Base-by-base conservation (phyloP, 2,113 vertebrate genomes). In the Symphodus melops region DNA sequence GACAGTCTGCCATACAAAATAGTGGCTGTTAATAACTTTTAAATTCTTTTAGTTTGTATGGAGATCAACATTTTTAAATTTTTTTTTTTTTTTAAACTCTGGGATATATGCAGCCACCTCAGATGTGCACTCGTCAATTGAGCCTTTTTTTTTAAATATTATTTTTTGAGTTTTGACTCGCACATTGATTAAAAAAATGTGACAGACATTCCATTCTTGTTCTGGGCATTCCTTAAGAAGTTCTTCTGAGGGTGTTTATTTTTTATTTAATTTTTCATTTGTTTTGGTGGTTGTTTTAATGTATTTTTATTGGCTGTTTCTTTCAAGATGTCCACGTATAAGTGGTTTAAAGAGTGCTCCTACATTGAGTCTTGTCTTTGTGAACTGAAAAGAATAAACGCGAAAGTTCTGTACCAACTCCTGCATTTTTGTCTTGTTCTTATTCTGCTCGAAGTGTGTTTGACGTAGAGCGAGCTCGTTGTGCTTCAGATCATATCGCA, bases 201-300 rank as follows among this genome's bases (percentile, higher is more conserved):
- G 8, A 60, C 59, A 81, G 1, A 77, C 86, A 91, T 92, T 92
- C 82, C 91, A 72, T 71, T 71, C 7, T 19, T 76, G 41, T 76
- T 82, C 41, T 55, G 64, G 73, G 73, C 85, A 77, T 89, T 90
- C 74, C 44, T 67, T 46, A 16, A 71, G 8, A 11, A 28, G 23
- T 33, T 2, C 1, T 48, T 19, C 3, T 68, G 11, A 3, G 17
- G 8, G 12, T 17, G 57, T 39, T 3, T 58, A 12, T 52, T 55
- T 39, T n/a, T 55, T 0, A 39, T 48, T 48, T 3, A 4, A 48
- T 71, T 78, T 78, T 67, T 65, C 59, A 4, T 59, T 58, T 19
- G 1, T 80, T 81, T 79, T 61, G 57, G 8, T 33, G 21, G 42
- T 44, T 3, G 12, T 44, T 44, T 44, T 13, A 33, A 33, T 33